phyloP scores from a whole-genome alignment of 1,140 invertebrate species.

The Potamilus streckersoni region DNA sequence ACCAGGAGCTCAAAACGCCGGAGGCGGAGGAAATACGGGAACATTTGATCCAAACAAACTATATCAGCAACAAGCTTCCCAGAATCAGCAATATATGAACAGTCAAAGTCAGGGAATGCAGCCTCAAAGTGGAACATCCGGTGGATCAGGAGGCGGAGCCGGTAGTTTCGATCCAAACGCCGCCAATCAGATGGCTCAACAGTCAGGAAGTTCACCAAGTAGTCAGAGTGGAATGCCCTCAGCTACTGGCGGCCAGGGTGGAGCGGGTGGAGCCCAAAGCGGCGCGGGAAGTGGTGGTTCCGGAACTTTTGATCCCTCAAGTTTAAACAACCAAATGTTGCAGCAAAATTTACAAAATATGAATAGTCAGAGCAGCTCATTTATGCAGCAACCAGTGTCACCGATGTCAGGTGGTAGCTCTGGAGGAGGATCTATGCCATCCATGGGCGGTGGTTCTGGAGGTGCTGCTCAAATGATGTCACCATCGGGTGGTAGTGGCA shows the following conservation, averaged over 20 bases:
- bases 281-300: slow-evolving; percentile 3
- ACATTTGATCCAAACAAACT: slow-evolving; percentile 9
- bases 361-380: too few species aligned
- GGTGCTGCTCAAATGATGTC: slow-evolving; percentile 10
- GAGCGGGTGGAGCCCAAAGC: neutral
- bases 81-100: neutral
- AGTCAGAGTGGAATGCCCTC: neutral
- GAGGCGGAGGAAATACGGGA: neutral
- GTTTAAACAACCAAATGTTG: too few species aligned
- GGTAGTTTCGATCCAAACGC: slow-evolving; percentile 3
- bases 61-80: neutral
- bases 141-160: neutral
- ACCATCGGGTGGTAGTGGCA: neutral
- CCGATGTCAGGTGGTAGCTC: slow-evolving; percentile 1
- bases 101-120: too few species aligned
- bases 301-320: too few species aligned
- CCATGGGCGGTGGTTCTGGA: neutral
- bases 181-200: neutral
- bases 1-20: neutral
- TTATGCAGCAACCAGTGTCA: neutral
- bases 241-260: neutral
- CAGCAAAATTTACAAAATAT: too few species aligned
- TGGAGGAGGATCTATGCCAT: slow-evolving; percentile 1
- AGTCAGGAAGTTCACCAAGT: neutral
- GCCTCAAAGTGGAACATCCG: neutral